phyloP scores from a whole-genome alignment of 2,888 invertebrate genomes.

The Eupithecia subumbrata region DNA sequence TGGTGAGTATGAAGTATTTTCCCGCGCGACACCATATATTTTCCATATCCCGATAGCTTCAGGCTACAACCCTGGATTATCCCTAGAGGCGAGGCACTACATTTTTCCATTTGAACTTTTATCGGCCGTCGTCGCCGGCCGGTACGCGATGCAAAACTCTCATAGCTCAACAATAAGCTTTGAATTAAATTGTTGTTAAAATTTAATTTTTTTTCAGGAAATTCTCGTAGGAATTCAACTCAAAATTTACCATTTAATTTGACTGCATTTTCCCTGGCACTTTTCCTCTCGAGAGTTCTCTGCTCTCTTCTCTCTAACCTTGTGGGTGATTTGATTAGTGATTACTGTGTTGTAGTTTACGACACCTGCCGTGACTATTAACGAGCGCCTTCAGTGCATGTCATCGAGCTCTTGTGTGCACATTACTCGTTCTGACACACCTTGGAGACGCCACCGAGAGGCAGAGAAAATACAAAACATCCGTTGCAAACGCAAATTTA shows the following conservation, averaged over 20 bases:
- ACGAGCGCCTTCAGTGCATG: neutral
- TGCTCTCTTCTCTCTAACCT: neutral
- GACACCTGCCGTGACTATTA: neutral
- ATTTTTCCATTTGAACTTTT: neutral
- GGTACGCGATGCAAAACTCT: neutral
- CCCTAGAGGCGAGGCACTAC: constrained; percentile 1
- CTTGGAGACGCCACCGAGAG: neutral
- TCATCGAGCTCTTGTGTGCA: neutral
- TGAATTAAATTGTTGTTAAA: neutral
- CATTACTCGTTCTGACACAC: neutral
- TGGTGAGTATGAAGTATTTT: neutral
- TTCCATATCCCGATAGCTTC: neutral
- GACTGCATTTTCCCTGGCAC: neutral
- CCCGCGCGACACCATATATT: neutral
- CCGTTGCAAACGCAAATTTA: neutral
- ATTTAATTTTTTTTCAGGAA: neutral
- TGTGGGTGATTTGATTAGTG: neutral
- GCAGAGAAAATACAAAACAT: neutral
- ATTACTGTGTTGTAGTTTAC: no score
- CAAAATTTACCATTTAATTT: neutral
- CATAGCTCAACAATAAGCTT: neutral
- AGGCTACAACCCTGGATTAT: neutral
- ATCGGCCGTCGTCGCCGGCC: neutral
- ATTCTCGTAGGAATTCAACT: neutral
- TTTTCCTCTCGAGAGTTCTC: neutral